phyloP scores from a whole-genome alignment of 2,113 vertebrate species.

The Phaethornis superciliosus region DNA sequence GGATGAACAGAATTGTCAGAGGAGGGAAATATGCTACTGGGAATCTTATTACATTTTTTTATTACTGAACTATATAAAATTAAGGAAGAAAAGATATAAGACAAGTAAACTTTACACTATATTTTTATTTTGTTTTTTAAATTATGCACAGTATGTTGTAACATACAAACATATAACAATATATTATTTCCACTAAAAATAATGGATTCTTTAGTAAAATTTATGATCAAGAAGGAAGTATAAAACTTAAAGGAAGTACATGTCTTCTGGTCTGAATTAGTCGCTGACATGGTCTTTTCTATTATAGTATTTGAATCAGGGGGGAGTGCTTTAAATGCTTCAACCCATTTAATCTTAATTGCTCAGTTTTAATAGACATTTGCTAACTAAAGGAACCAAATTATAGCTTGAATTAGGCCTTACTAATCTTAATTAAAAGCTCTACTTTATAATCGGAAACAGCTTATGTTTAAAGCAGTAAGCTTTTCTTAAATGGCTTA shows the following conservation, averaged over 20 bases:
- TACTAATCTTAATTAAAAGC: constrained; percentile 81
- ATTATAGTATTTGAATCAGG: constrained; percentile 33
- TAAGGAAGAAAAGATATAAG: not conserved
- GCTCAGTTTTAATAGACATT: constrained; percentile 79
- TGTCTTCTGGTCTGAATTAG: constrained; percentile 69
- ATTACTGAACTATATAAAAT: not conserved
- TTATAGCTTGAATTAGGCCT: constrained; percentile 77
- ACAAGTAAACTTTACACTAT: not conserved
- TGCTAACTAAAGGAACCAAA: constrained; percentile 76
- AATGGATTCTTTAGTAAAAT: not conserved
- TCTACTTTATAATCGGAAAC: constrained; percentile 76
- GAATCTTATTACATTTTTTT: not conserved
- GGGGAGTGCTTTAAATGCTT: constrained; percentile 68
- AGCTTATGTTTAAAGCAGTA: constrained; percentile 60
- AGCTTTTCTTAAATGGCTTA: constrained; percentile 63
- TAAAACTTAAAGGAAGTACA: constrained; percentile 41
- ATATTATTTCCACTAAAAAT: not conserved
- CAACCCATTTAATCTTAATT: constrained; percentile 80
- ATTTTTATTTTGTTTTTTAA: not conserved
- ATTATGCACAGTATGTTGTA: not conserved
- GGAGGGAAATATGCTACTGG: not conserved
- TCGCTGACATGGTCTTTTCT: constrained; percentile 32
- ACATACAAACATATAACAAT: not conserved
- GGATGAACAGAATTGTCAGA: not conserved
- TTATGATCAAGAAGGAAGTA: constrained; percentile 35